Evolutionary conservation across 2,888 invertebrate species (phyloP).

Genomic region (Agonopterix subpropinquella): DNA sequence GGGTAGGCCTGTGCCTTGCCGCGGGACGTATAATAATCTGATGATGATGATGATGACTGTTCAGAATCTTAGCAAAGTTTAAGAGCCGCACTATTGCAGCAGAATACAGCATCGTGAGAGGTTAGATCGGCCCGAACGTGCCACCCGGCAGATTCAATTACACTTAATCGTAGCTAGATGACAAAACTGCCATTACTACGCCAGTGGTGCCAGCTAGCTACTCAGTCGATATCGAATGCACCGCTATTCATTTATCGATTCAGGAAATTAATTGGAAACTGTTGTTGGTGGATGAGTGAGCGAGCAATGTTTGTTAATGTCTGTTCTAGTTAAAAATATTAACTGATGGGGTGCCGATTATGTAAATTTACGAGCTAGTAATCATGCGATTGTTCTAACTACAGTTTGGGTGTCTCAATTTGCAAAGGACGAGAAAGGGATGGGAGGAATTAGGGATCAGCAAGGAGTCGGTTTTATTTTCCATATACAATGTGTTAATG

Average conservation of each 20-base stretch:
- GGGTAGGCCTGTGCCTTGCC: no score
- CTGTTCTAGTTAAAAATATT: no score
- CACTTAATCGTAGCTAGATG: slow-evolving; percentile 47
- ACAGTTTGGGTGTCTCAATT: no score
- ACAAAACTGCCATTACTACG: slow-evolving; percentile 39
- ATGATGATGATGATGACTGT: no score
- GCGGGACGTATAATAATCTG: no score
- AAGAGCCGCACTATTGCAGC: slow-evolving; percentile 21
- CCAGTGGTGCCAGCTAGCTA: slow-evolving; percentile 4
- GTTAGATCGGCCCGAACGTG: slow-evolving; percentile 46
- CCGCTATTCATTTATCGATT: slow-evolving; percentile 5
- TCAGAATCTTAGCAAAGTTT: neutral
- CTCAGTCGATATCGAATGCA: slow-evolving; percentile 6
- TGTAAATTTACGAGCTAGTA: neutral
- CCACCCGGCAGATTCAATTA: slow-evolving; percentile 52
- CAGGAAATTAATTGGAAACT: slow-evolving; percentile 2
- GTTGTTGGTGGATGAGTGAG: neutral
- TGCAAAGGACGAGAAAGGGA: no score
- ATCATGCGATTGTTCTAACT: no score
- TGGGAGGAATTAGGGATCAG: no score
- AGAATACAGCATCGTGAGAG: slow-evolving; percentile 50
- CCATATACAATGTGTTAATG: no score
- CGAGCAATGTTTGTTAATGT: no score
- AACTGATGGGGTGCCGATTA: no score
- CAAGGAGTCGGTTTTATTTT: no score